Evolutionary conservation across 2,888 invertebrate species (phyloP).

Genomic region (Chymomyza caudatula): DNA sequence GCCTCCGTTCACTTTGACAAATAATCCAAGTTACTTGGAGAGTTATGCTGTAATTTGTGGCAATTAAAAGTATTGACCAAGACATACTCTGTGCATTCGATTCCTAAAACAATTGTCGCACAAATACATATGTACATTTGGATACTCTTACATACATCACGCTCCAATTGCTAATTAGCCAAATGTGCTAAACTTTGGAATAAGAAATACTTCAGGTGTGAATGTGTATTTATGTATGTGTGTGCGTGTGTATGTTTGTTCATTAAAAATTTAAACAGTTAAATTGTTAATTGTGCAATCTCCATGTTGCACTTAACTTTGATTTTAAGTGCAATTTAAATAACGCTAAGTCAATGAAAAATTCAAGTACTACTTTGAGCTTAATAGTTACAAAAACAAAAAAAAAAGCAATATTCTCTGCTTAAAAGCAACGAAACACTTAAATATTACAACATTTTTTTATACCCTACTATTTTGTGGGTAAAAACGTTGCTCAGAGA

Average conservation of each 20-base stretch:
- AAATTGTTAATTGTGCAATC: background rate
- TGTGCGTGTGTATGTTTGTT: background rate
- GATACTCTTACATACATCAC: background rate
- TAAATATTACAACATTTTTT: conserved; percentile 63
- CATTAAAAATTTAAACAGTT: background rate
- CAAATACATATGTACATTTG: background rate
- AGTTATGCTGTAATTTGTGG: no score
- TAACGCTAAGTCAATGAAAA: conserved; percentile 42
- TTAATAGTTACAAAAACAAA: no score
- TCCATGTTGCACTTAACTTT: conserved; percentile 67
- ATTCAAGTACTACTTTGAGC: background rate
- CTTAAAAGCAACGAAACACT: conserved; percentile 42
- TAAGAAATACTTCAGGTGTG: background rate
- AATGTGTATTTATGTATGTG: background rate
- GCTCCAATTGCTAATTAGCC: background rate
- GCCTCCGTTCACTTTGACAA: no score
- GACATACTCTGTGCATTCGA: conserved; percentile 1
- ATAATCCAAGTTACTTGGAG: no score
- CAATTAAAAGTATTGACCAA: no score
- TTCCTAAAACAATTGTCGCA: conserved; percentile 10
- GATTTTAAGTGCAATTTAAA: conserved; percentile 58
- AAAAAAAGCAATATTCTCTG: conserved; percentile 31
- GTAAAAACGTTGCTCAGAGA: background rate
- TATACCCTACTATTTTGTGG: conserved; percentile 1
- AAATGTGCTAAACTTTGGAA: background rate